Conservation (phyloP, 2,113 vertebrate species). For the Lipophrys pholis region DNA sequence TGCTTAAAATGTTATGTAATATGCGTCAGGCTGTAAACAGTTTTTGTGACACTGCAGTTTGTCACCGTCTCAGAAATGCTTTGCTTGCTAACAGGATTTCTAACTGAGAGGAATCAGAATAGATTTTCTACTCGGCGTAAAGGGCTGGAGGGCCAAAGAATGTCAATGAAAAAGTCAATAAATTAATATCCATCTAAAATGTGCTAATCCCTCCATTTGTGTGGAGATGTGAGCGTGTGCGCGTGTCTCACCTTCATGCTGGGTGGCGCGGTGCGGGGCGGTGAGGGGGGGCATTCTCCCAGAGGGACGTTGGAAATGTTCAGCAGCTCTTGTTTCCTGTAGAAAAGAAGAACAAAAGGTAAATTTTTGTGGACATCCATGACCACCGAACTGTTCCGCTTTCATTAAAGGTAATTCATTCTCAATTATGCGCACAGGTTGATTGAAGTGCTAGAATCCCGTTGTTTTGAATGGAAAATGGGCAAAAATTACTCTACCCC, state of each 20-base stretch:
- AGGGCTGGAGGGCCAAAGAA: slow-evolving; percentile 12
- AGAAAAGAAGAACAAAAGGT: slow-evolving; percentile 17
- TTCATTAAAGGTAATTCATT: slow-evolving; percentile 27
- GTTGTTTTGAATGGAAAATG: too few species aligned
- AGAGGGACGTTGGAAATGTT: slow-evolving; percentile 86
- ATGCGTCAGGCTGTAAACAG: neutral
- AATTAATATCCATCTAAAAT: slow-evolving; percentile 6
- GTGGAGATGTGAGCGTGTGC: neutral
- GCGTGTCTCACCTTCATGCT: slow-evolving; percentile 90
- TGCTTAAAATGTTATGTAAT: neutral
- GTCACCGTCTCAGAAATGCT: slow-evolving; percentile 13
- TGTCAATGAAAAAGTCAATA: neutral
- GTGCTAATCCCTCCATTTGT: neutral
- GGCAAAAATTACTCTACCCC: too few species aligned
- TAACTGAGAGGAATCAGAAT: slow-evolving; percentile 8
- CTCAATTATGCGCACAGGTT: neutral
- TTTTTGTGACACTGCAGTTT: slow-evolving; percentile 3
- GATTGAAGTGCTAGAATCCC: neutral
- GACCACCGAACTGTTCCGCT: neutral
- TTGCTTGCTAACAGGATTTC: slow-evolving; percentile 13
- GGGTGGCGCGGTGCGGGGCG: slow-evolving; percentile 92
- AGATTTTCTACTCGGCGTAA: neutral
- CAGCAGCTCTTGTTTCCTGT: slow-evolving; percentile 96
- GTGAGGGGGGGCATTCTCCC: slow-evolving; percentile 91
- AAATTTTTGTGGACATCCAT: neutral